Percentiles rank a stretch among this genome's conserved stretches.
Conservation (phyloP, 35 echinoderm and acorn worm genomes). For the Hemicentrotus pulcherrimus region DNA sequence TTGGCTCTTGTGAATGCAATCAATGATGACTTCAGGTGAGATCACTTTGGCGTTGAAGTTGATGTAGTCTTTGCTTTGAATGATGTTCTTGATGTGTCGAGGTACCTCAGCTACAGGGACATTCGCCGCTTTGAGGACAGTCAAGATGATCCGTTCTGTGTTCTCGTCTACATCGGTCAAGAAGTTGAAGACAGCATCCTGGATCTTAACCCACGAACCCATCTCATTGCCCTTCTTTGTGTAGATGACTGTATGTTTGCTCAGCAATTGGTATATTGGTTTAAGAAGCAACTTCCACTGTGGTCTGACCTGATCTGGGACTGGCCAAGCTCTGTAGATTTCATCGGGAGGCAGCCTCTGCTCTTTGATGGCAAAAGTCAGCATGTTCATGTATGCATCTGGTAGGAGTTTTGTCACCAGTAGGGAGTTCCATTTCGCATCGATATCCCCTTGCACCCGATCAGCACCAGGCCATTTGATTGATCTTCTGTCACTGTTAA, state of each 20-base stretch:
- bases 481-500: slow-evolving; percentile 73
- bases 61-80: neutral
- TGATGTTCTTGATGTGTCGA: slow-evolving; percentile 13
- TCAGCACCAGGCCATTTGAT: slow-evolving; percentile 89
- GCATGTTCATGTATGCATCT: slow-evolving; percentile 56
- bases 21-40: slow-evolving; percentile 45
- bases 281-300: slow-evolving; percentile 66
- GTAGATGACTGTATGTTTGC: slow-evolving; percentile 64
- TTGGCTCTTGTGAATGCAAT: slow-evolving; percentile 15
- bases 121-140: slow-evolving; percentile 1
- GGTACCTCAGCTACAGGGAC: slow-evolving; percentile 25
- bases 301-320: neutral
- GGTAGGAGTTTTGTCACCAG: slow-evolving; percentile 75
- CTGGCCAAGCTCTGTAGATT: slow-evolving; percentile 82
- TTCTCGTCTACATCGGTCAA: slow-evolving; percentile 8
- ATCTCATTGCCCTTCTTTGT: slow-evolving; percentile 27
- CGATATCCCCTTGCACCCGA: slow-evolving; percentile 61
- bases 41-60: neutral
- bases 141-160: slow-evolving; percentile 43
- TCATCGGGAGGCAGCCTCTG: slow-evolving; percentile 20
- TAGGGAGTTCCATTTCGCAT: slow-evolving; percentile 81
- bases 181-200: slow-evolving; percentile 56
- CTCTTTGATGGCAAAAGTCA: neutral
- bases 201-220: slow-evolving; percentile 54
- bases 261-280: slow-evolving; percentile 54